Conservation (phyloP, 2,888 invertebrate genomes). For the Tortrix viridana region DNA sequence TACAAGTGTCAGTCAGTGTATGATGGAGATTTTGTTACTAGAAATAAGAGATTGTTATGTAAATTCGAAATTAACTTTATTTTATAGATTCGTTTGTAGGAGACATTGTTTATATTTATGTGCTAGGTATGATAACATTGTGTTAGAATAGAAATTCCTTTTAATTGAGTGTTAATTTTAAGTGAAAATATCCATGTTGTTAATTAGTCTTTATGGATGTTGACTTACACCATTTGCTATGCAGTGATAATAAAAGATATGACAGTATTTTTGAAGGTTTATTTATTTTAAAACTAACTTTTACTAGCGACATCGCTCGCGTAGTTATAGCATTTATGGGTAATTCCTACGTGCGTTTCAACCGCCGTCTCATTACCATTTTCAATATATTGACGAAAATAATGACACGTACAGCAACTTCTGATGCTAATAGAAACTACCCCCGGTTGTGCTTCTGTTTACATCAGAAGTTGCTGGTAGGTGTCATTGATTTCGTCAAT, state of each 20-base stretch:
- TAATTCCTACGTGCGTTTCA: no score
- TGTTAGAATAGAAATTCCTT: slow-evolving; percentile 65
- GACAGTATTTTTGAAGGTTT: slow-evolving; percentile 55
- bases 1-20: slow-evolving; percentile 48
- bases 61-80: slow-evolving; percentile 60
- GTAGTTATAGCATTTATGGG: no score
- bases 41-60: slow-evolving; percentile 59
- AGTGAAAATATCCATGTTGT: slow-evolving; percentile 81
- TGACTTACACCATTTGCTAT: slow-evolving; percentile 83
- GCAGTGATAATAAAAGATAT: slow-evolving; percentile 82
- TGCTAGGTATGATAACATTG: slow-evolving; percentile 54
- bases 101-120: slow-evolving; percentile 75
- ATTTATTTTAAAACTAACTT: slow-evolving; percentile 27
- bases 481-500: no score
- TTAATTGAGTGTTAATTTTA: slow-evolving; percentile 66
- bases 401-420: no score
- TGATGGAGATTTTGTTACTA: slow-evolving; percentile 61
- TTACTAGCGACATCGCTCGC: no score
- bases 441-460: no score
- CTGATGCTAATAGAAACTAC: no score
- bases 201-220: slow-evolving; percentile 84
- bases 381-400: no score
- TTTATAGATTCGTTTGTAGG: slow-evolving; percentile 61
- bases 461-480: no score
- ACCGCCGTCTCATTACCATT: no score